Base-by-base conservation (phyloP, 2,888 invertebrate genomes). In the Subacronicta megacephala region DNA sequence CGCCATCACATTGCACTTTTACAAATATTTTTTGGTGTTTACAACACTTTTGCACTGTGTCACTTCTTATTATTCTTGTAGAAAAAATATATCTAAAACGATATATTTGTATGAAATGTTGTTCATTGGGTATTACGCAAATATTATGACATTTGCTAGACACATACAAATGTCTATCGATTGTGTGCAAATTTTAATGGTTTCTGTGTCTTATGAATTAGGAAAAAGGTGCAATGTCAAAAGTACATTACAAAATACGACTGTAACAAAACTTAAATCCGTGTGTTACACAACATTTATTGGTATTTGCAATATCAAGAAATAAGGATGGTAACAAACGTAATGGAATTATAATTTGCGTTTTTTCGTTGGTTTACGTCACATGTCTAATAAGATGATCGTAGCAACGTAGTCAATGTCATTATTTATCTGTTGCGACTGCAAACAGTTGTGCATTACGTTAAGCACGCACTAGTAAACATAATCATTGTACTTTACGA, bases 1-100 rank as follows among this genome's bases (percentile, higher is more conserved):
- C 55, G 62, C 74, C 77, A 77, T 57, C 67, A 71, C 60, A 68
- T 62, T 77, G 65, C 72, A 75, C 75, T 64, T 65, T 77, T 54
- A 17, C 4, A 29, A 36, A 26, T 38, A 13, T 33, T 46, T 57
- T 68, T 54, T 36, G 17, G 2, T 26, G 16, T 37, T n/a, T 47
- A 16, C 29, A 26, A 45, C 52, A 56, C 44, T 56, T 1, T 23
- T 7, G 7, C 49, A 58, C 54, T 52, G 26, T 59, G 51, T 31
- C 47, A 62, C 43, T 64, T 43, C 3, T 23, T 33, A 9, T 4
- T 9, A 33, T 46, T 17, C 59, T 66, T 12, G 4, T 55, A 23
- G 1, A 49, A 43, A 41, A 55, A 12, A 16, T 3, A 41, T 46
- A 18, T 47, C n/a, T 36, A 46, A 5, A 23, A 33, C 0, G 33